A percentile compares a stretch with the other conserved stretches of the same genome.
These are phyloP conservation scores for Lasius fuliginosus DNA, from an alignment of 2,888 invertebrate species.

Conservation along the genomic window DNA sequence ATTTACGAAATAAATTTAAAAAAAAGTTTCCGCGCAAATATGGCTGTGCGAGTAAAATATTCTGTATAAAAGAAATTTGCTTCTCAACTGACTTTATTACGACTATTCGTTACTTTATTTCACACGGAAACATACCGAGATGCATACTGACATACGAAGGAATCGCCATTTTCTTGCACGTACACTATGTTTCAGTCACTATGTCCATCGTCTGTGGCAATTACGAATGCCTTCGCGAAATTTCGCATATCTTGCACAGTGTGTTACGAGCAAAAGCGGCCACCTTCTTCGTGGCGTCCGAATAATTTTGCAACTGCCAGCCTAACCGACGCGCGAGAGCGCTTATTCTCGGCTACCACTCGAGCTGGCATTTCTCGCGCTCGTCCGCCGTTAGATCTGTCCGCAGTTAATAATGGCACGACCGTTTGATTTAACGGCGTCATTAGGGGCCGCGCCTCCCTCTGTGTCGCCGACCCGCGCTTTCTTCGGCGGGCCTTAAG, in stretches of 20 bases:
- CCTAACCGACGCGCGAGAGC: conserved; percentile 38
- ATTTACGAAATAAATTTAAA: not conserved
- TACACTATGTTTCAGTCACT: not conserved
- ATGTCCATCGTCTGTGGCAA: conserved; percentile 12
- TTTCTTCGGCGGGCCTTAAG: conserved; percentile 53
- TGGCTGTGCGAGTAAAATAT: not conserved
- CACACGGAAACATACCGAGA: not conserved
- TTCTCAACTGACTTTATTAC: not conserved
- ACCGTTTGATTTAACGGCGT: conserved; percentile 79
- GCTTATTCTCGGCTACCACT: conserved; percentile 62
- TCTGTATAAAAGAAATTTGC: not conserved
- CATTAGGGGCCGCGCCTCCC: conserved; percentile 70
- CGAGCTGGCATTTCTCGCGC: conserved; percentile 43
- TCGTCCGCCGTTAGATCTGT: conserved; percentile 74
- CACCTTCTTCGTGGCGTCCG: conserved; percentile 48
- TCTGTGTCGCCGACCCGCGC: conserved; percentile 38
- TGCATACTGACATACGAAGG: conserved; percentile 4
- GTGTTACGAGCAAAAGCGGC: conserved; percentile 33
- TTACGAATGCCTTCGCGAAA: conserved; percentile 35
- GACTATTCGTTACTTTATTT: not conserved
- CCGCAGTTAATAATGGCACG: conserved; percentile 77
- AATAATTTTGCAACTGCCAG: conserved; percentile 50
- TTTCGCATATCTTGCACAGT: conserved; percentile 29
- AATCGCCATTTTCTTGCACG: not conserved
- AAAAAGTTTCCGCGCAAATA: not conserved